Base-by-base conservation (phyloP, 2,888 invertebrate genomes). In the Balanococcus diminutus region DNA sequence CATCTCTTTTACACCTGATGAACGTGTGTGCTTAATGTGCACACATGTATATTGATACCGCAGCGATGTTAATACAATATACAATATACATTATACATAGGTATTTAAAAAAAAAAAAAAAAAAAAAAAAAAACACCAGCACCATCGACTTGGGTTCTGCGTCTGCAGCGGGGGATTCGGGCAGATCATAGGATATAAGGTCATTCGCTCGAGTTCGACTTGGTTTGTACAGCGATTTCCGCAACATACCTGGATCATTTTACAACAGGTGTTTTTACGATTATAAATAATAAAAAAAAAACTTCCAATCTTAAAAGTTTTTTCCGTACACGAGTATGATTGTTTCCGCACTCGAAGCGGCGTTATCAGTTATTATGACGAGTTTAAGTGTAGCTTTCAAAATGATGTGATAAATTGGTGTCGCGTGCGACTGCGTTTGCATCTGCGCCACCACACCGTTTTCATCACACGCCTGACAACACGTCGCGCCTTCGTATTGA, bases 241-340 rank as follows among this genome's bases (percentile, higher is more conserved):
- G 56, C 22, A 56, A 5, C 56, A 56, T 56, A 22, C 56, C 19
- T 56, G 22, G 56, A 56, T 56, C 22, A 56, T 22, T 56, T 56
- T 56, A 56, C 56, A 56, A 56, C 56, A 56, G 22, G 56, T 56
- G 56, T 56, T 51, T 51, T 51, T 51, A 51, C 51, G 51, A 51
- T 51, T 19, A n/a, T 14, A 42, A 42, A 14, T 42, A 2, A n/a
- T 14, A 42, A 42, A 14, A 14, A 2, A n/a, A 51, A 51, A 56
- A 56, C 22, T 56, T 56, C 56, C 56, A 22, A 56, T 56, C 56
- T 56, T 56, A 2, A 22, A 56, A 19, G 19, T 22, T 56, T 56
- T 56, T 56, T 56, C 56, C 22, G 56, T 56, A 56, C 22, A 9
- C 22, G n/a, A n/a, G 5, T 42, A 42, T 16, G 46, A 46, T 56